Base-by-base conservation (phyloP, 2,113 vertebrate species). In the Mormoops blainvillei region DNA sequence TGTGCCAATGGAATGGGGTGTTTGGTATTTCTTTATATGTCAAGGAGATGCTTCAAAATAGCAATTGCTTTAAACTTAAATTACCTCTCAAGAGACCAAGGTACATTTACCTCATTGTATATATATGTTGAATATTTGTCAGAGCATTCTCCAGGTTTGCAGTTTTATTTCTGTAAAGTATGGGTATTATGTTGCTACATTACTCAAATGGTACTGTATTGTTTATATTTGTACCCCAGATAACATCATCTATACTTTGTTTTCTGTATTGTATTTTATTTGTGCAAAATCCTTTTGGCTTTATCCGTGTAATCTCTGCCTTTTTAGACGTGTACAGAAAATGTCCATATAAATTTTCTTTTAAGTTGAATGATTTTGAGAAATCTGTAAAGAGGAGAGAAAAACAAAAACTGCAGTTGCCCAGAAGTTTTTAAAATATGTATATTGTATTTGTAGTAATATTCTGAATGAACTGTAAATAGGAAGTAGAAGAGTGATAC, bases 61-160 rank as follows among this genome's bases (percentile, higher is more conserved):
- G 98, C 98, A 22, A 54, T 98, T 98, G 98, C 98, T 98, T 99
- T 99, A 98, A 98, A 98, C 96, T 98, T 97, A 97, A 96, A 98
- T 98, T 99, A 99, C 98, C 98, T 99, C 98, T 98, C 97, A 94
- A 98, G 98, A 98, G 98, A 98, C 98, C 98, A 99, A 98, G 98
- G 98, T 99, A 98, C 98, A 98, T 98, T 99, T 99, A 99, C 98
- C 98, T 99, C 98, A 98, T 98, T 97, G 83, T 98, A 97, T 98
- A 98, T 98, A 98, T 98, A 96, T 97, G 97, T 98, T 98, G 97
- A 98, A 97, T 98, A 98, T 98, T 98, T 98, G 98, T 98, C 97
- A 98, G 88, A 98, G 97, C 97, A 97, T 98, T 98, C 97, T 98
- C 97, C 97, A 91, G 88, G 97, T 98, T 98, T 98, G 98, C 97